Conservation (phyloP, 2,888 invertebrate species). For the Pyralis farinalis region DNA sequence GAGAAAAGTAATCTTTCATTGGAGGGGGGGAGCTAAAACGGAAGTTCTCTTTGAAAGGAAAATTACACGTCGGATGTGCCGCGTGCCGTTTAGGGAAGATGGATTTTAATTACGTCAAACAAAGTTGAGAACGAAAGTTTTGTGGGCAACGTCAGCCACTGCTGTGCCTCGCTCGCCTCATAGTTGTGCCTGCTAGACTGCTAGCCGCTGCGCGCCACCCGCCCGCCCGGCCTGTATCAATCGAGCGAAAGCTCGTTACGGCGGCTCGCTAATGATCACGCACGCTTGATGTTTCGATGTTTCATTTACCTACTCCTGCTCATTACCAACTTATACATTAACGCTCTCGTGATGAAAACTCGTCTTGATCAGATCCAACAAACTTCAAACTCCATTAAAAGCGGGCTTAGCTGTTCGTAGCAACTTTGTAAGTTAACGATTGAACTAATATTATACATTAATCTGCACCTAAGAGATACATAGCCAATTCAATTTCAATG, state of each 20-base stretch:
- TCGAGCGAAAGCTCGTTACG: constrained; percentile 31
- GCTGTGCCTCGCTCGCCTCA: too few species aligned
- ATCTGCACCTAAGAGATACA: too few species aligned
- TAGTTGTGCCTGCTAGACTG: too few species aligned
- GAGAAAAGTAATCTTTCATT: constrained; percentile 81
- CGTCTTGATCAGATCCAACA: constrained; percentile 28
- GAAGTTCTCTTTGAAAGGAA: constrained; percentile 80
- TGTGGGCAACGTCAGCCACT: constrained; percentile 26
- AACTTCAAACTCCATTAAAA: constrained; percentile 37
- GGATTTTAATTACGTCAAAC: constrained; percentile 79
- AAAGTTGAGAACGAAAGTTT: constrained; percentile 62
- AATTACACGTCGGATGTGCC: constrained; percentile 76
- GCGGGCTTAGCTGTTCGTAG: constrained; percentile 20
- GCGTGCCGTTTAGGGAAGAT: constrained; percentile 63
- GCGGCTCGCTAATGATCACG: constrained; percentile 38
- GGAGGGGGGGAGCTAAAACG: constrained; percentile 76
- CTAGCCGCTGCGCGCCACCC: constrained; percentile 9
- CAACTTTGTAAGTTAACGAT: constrained; percentile 21
- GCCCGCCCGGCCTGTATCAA: constrained; percentile 36
- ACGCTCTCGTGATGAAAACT: constrained; percentile 25
- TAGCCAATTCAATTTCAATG: too few species aligned
- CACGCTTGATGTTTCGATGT: constrained; percentile 12
- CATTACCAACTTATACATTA: constrained; percentile 30
- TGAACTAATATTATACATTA: constrained; percentile 9
- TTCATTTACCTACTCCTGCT: constrained; percentile 20